phyloP scores from a whole-genome alignment of 2,888 invertebrate genomes.

The Epinotia ramella region DNA sequence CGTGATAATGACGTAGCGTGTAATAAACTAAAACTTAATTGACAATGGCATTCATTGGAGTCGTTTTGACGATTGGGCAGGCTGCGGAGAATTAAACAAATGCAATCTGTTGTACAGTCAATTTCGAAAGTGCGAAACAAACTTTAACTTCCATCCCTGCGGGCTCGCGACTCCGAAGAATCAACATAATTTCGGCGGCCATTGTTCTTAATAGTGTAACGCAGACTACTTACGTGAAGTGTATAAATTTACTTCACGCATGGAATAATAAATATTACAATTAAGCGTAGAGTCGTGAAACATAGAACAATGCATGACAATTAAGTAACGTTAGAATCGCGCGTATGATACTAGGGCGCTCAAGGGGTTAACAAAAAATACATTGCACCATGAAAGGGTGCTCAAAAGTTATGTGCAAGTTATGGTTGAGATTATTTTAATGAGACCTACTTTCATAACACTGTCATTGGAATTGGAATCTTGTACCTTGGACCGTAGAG shows the following conservation, averaged over 20 bases:
- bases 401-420: too few relatives aligned
- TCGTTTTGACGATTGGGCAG: conserved; percentile 5
- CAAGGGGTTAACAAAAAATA: too few relatives aligned
- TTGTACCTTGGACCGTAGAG: too few relatives aligned
- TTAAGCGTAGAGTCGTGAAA: too few relatives aligned
- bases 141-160: not conserved
- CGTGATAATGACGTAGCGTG: conserved; percentile 18
- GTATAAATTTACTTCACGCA: not conserved
- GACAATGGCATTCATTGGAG: conserved; percentile 5
- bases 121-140: not conserved
- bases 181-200: not conserved
- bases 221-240: not conserved
- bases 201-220: not conserved
- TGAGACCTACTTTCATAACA: too few relatives aligned
- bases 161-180: not conserved
- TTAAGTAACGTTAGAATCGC: too few relatives aligned
- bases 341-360: too few relatives aligned
- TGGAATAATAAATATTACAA: not conserved
- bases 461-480: too few relatives aligned
- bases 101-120: not conserved
- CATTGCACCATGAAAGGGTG: too few relatives aligned
- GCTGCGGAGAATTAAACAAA: not conserved
- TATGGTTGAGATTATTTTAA: too few relatives aligned
- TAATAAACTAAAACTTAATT: conserved; percentile 21
- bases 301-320: too few relatives aligned